A percentile compares a stretch with the other conserved stretches of the same genome.
phyloP scores from a whole-genome alignment of 2,797 vertebrate genomes.

The Danio tinwini region DNA sequence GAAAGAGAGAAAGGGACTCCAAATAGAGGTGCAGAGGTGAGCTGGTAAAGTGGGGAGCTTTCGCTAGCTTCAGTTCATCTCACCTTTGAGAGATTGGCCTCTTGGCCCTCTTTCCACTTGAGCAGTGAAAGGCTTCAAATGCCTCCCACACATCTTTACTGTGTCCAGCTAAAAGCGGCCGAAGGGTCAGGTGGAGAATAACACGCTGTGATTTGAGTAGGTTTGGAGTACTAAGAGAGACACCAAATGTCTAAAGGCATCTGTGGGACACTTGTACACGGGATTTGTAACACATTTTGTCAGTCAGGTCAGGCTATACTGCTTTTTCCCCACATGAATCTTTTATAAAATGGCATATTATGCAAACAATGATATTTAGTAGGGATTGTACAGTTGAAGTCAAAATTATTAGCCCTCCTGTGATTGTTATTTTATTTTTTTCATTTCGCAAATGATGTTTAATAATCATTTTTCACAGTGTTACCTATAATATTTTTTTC shows the following conservation, averaged over 20 bases:
- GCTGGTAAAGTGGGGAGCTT: constrained; percentile 44
- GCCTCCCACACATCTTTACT: constrained; percentile 31
- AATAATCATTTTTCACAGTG: too few species aligned
- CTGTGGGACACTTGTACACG: not conserved
- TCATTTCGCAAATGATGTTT: too few species aligned
- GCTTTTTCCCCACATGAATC: not conserved
- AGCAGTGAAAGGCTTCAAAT: constrained; percentile 49
- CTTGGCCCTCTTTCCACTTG: constrained; percentile 32
- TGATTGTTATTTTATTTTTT: too few species aligned
- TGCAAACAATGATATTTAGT: too few species aligned
- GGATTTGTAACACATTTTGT: not conserved
- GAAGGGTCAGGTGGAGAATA: constrained; percentile 42
- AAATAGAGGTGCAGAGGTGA: constrained; percentile 42
- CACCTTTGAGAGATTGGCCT: constrained; percentile 46
- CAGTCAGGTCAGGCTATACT: not conserved
- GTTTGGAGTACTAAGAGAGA: constrained; percentile 26
- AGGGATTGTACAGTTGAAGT: too few species aligned
- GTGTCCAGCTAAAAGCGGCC: constrained; percentile 31
- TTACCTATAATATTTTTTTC: too few species aligned
- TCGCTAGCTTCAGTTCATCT: constrained; percentile 43
- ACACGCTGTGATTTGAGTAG: constrained; percentile 38
- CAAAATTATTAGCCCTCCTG: too few species aligned
- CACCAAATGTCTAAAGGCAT: constrained; percentile 4
- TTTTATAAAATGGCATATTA: too few species aligned
- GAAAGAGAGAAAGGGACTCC: constrained; percentile 13